A percentile compares a stretch with the other conserved stretches of the same genome.
Evolutionary conservation across 2,113 vertebrate genomes (phyloP).

Genomic region (Urocolius indicus): DNA sequence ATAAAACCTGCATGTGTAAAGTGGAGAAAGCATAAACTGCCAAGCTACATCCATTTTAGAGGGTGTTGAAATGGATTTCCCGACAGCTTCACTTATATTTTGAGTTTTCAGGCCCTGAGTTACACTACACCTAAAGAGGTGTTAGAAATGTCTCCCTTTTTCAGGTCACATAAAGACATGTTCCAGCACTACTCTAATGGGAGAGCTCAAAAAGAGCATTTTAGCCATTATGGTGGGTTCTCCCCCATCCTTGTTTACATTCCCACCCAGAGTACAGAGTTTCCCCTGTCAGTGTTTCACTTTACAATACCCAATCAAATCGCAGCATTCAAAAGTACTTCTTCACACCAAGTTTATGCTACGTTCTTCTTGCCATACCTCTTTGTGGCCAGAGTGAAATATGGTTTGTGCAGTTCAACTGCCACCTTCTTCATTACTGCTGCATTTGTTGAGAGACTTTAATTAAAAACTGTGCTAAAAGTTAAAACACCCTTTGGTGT

Average conservation of each 20-base stretch:
- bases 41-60: background rate
- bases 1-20: background rate
- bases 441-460: background rate
- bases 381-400: background rate
- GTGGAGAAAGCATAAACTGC: background rate
- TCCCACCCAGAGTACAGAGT: background rate
- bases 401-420: background rate
- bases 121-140: background rate
- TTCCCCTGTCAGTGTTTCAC: background rate
- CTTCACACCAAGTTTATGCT: background rate
- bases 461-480: background rate
- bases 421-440: background rate
- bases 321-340: background rate
- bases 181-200: background rate
- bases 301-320: background rate
- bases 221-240: background rate
- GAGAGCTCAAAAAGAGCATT: background rate
- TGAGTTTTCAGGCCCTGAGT: background rate
- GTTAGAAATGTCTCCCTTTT: background rate
- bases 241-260: background rate
- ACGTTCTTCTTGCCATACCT: background rate
- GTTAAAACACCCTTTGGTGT: constrained; percentile 2
- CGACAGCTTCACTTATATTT: background rate
- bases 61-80: background rate
- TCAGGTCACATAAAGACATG: background rate